A percentile compares a stretch with the other conserved stretches of the same genome.
phyloP scores from a whole-genome alignment of 2,888 invertebrate genomes.

The Cataglyphis albicans region DNA sequence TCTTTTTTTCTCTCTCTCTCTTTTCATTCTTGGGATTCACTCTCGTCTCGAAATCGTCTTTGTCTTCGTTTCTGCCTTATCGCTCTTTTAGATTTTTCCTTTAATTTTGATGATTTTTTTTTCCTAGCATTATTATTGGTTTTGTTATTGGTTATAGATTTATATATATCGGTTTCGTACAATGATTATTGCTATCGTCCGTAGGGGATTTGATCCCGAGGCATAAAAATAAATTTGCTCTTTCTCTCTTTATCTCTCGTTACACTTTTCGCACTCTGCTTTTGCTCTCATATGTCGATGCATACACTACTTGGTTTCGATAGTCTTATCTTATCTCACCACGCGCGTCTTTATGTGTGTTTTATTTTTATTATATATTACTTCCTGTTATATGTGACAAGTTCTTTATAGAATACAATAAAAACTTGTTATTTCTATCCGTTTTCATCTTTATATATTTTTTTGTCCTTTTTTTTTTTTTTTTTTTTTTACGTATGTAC shows the following conservation, averaged over 20 bases:
- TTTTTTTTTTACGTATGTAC: background rate
- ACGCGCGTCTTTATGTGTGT: background rate
- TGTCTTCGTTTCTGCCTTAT: constrained; percentile 11
- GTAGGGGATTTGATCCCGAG: constrained; percentile 31
- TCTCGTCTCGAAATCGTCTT: constrained; percentile 32
- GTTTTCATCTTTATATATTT: constrained; percentile 10
- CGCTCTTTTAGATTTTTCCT: background rate
- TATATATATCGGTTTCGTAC: constrained; percentile 30
- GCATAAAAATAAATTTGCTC: constrained; percentile 41
- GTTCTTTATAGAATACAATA: constrained; percentile 41
- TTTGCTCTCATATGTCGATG: constrained; percentile 3
- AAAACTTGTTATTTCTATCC: constrained; percentile 3
- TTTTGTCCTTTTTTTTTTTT: background rate
- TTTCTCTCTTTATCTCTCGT: constrained; percentile 58
- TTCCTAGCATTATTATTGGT: background rate
- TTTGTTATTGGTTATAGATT: constrained; percentile 31
- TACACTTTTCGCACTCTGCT: constrained; percentile 28
- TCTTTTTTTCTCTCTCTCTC: constrained; percentile 6
- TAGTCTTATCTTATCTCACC: constrained; percentile 45
- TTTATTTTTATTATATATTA: constrained; percentile 50
- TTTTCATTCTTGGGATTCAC: constrained; percentile 1
- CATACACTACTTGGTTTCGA: constrained; percentile 35
- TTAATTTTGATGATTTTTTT: background rate
- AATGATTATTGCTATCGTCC: constrained; percentile 40
- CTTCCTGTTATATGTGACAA: constrained; percentile 43